phyloP scores from a whole-genome alignment of 2,888 invertebrate species.

The Gari tellinella region DNA sequence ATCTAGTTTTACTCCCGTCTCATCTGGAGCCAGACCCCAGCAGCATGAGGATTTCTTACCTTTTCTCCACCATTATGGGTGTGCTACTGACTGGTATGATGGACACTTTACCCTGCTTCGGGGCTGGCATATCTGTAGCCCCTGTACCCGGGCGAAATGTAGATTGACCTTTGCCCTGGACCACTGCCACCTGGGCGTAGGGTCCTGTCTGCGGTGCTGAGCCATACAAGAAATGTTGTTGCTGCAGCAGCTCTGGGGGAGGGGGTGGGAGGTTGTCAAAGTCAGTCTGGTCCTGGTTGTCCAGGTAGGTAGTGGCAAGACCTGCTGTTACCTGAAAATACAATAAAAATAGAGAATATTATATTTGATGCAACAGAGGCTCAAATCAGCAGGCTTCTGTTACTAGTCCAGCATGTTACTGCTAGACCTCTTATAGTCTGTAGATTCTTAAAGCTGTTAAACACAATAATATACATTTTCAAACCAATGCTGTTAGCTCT shows the following conservation, averaged over 20 bases:
- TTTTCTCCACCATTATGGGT: constrained; percentile 71
- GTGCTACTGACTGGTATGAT: constrained; percentile 71
- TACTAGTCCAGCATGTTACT: no score
- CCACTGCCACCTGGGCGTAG: constrained; percentile 62
- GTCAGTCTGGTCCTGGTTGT: constrained; percentile 43
- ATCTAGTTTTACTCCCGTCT: no score
- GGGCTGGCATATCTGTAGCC: constrained; percentile 62
- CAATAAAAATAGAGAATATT: no score
- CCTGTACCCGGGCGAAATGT: constrained; percentile 76
- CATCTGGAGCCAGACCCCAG: no score
- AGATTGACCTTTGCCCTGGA: constrained; percentile 58
- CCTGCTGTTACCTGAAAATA: constrained; percentile 68
- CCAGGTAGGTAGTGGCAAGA: constrained; percentile 64
- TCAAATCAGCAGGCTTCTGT: no score
- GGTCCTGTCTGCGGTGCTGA: constrained; percentile 76
- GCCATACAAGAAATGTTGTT: constrained; percentile 80
- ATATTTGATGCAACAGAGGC: no score
- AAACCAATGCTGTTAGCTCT: no score
- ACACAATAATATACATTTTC: no score
- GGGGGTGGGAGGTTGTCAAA: constrained; percentile 67
- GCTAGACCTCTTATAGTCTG: no score
- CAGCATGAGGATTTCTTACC: no score
- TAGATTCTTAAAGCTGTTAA: no score
- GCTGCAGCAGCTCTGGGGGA: constrained; percentile 77
- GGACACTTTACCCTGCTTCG: constrained; percentile 69